Evolutionary conservation across 1,140 invertebrate species (phyloP).

Genomic region (Atta cephalotes): DNA sequence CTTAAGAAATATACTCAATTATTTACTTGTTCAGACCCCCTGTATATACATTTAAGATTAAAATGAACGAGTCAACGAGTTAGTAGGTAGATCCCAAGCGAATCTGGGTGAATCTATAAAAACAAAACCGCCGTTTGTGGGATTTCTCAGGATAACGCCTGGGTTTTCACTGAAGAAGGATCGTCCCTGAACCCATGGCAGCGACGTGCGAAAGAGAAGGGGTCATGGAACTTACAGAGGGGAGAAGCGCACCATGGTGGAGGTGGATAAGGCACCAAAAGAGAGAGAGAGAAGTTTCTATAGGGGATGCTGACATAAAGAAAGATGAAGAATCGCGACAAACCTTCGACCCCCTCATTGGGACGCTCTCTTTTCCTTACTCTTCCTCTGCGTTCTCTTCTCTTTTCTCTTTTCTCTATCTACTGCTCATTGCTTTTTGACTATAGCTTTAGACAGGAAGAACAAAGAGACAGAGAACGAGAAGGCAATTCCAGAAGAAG

Average conservation of each 20-base stretch:
- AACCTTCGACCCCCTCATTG: constrained; percentile 40
- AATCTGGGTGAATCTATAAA: constrained; percentile 9
- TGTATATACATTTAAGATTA: constrained; percentile 6
- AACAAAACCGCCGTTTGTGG: constrained; percentile 62
- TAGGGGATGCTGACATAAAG: constrained; percentile 38
- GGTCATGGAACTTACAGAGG: constrained; percentile 74
- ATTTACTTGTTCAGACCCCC: neutral
- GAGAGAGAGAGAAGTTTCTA: constrained; percentile 50
- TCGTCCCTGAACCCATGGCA: constrained; percentile 82
- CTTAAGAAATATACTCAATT: neutral
- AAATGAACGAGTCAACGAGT: neutral
- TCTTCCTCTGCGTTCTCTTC: neutral
- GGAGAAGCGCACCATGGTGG: constrained; percentile 27
- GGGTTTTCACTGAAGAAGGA: constrained; percentile 79
- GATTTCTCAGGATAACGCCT: constrained; percentile 62
- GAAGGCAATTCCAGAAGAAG: constrained; percentile 9
- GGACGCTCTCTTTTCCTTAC: constrained; percentile 33
- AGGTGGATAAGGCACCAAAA: constrained; percentile 53
- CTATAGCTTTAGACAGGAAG: constrained; percentile 41
- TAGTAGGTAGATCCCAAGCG: neutral
- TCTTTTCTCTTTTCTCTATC: constrained; percentile 8
- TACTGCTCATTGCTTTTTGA: constrained; percentile 24
- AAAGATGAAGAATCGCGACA: constrained; percentile 56
- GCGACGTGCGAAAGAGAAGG: constrained; percentile 76
- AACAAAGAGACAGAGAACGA: constrained; percentile 18